Base-by-base conservation (phyloP, 2,113 vertebrate genomes). In the Verasper variegatus region DNA sequence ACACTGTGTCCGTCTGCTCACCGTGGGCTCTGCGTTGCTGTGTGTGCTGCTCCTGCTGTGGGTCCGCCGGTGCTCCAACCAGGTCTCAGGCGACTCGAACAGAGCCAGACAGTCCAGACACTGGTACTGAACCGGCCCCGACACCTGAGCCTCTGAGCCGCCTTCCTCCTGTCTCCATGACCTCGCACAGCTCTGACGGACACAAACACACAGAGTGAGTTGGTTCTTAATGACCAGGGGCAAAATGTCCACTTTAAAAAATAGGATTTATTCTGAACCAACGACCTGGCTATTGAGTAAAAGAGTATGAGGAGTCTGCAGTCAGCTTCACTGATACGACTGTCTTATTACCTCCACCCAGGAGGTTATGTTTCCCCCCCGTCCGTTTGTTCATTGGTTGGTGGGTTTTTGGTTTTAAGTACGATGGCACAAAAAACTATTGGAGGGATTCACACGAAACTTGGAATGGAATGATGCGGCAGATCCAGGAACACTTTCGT, bases 71-170 rank as follows among this genome's bases (percentile, higher is more conserved):
- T 97, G 97, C 58, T 95, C 93, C 71, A 97, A 86, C 96, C 96
- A 97, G 21, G 95, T 91, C 11, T 96, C 95, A 0, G 96, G 94
- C 0, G 95, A 95, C 59, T 94, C 88, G 40, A 97, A 97, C 23
- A 97, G 93, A 60, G 95, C 94, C 76, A 95, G 92, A 70, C 97
- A 97, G 72, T 97, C 96, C 4, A 95, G 92, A 71, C 97, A 97
- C 86, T 97, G 96, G 90, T 97, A 97, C 77, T 95, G 96, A 64
- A 97, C 95, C 15, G 96, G 94, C 55, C 93, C 91, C 0, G 84
- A 74, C 20, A 15, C 17, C 31, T 86, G 76, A 57, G 60, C 70
- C 3, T 83, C 88, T 0, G 86, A 54, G 5, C 57, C 74, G 0
- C 69, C 69, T 2, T 87, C 89, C 24, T 86, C 87, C 0, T n/a